Conservation (phyloP, 2,888 invertebrate genomes). For the Anthophora plumipes region DNA sequence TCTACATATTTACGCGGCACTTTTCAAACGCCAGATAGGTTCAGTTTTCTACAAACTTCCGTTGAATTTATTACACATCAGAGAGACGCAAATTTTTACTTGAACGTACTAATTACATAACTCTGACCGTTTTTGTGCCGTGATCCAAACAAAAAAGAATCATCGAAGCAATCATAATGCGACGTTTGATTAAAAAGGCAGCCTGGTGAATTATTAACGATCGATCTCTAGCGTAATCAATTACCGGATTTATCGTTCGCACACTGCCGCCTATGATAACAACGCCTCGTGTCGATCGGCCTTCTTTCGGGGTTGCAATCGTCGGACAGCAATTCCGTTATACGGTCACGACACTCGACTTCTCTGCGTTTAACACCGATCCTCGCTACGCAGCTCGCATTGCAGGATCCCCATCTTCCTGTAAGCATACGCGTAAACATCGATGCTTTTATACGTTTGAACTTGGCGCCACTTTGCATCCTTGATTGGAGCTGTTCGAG, state of each 20-base stretch:
- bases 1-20: too few species aligned
- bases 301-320: conserved; percentile 77
- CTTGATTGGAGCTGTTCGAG: too few species aligned
- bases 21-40: too few species aligned
- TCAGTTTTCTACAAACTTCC: too few species aligned
- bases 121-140: too few species aligned
- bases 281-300: conserved; percentile 77
- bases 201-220: too few species aligned
- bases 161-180: too few species aligned
- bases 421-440: conserved; percentile 34
- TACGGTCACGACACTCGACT: conserved; percentile 78
- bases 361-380: conserved; percentile 77
- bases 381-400: conserved; percentile 78
- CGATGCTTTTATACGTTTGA: conserved; percentile 10
- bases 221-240: conserved; percentile 24
- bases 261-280: conserved; percentile 79
- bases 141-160: too few species aligned
- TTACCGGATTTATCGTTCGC: conserved; percentile 78
- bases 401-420: conserved; percentile 80
- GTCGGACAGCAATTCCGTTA: conserved; percentile 74
- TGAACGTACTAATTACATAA: too few species aligned
- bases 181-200: too few species aligned
- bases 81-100: too few species aligned
- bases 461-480: neutral
- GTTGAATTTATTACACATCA: too few species aligned